phyloP scores from a whole-genome alignment of 1,140 invertebrate species.

The Brachionus sp. region DNA sequence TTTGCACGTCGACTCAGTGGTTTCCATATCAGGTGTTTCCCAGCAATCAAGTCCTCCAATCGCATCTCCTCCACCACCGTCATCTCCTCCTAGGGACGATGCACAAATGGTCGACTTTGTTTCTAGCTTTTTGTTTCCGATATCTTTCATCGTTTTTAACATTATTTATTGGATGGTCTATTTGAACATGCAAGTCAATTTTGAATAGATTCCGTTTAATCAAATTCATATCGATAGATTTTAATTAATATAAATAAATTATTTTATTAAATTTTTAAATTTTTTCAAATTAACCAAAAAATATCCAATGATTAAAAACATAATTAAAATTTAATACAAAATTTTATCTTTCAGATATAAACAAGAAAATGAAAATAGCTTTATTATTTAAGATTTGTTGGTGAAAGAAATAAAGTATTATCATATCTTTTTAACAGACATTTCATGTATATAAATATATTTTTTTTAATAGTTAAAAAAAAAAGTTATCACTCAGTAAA shows the following conservation, averaged over 20 bases:
- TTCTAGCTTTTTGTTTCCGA: conserved; percentile 40
- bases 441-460: too few relatives aligned
- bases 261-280: not conserved
- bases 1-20: conserved; percentile 36
- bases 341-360: too few relatives aligned
- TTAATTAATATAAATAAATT: not conserved
- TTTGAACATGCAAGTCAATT: conserved; percentile 45
- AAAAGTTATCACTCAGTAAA: too few relatives aligned
- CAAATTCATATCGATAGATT: not conserved
- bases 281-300: too few relatives aligned
- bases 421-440: too few relatives aligned
- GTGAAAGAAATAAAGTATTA: too few relatives aligned
- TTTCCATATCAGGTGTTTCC: not conserved
- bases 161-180: conserved; percentile 47
- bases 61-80: not conserved
- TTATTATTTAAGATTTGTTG: too few relatives aligned
- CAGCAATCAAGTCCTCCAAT: conserved; percentile 9
- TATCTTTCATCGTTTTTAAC: conserved; percentile 44
- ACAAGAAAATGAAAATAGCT: too few relatives aligned
- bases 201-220: not conserved
- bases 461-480: too few relatives aligned
- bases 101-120: conserved; percentile 46
- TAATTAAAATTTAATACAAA: too few relatives aligned
- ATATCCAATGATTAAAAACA: too few relatives aligned
- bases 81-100: not conserved